Percentiles rank a stretch among this genome's conserved stretches.
These are phyloP conservation scores for Ispidina lecontei DNA, from an alignment of 2,797 vertebrate species.

Conservation along the genomic window DNA sequence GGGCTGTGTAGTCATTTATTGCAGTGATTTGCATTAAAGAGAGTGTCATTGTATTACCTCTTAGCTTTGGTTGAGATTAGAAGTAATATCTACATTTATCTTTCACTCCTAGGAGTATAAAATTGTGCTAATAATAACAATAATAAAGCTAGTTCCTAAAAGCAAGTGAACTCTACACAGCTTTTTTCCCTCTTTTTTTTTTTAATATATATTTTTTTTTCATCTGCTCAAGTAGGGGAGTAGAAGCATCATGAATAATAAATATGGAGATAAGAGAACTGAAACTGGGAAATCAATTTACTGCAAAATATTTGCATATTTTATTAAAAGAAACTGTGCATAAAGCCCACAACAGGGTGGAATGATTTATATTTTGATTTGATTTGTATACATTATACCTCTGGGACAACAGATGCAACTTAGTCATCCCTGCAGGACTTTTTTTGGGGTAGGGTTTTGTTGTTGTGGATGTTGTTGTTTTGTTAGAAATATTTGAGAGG, in stretches of 20 bases:
- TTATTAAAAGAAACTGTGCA: conserved; percentile 85
- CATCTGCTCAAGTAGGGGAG: conserved; percentile 64
- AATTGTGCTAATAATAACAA: conserved; percentile 69
- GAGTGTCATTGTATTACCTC: conserved; percentile 67
- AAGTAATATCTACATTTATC: conserved; percentile 68
- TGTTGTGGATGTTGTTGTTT: conserved; percentile 51
- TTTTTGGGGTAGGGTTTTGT: conserved; percentile 47
- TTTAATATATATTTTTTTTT: background rate
- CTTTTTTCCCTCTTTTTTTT: background rate
- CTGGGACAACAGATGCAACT: conserved; percentile 70
- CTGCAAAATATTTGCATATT: conserved; percentile 87
- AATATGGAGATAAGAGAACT: conserved; percentile 84
- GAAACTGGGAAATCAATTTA: conserved; percentile 86
- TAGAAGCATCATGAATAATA: conserved; percentile 83
- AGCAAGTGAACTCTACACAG: conserved; percentile 52
- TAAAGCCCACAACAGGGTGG: conserved; percentile 76
- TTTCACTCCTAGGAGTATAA: conserved; percentile 68
- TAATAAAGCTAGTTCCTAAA: conserved; percentile 72
- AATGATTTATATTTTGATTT: conserved; percentile 83
- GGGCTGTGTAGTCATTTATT: conserved; percentile 62
- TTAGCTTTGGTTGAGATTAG: conserved; percentile 64
- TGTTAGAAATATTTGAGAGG: conserved; percentile 3
- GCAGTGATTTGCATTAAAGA: conserved; percentile 60
- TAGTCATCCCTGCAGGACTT: conserved; percentile 59
- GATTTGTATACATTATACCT: conserved; percentile 77